Conservation (phyloP, 2,113 vertebrate species). For the Heteronetta atricapilla region DNA sequence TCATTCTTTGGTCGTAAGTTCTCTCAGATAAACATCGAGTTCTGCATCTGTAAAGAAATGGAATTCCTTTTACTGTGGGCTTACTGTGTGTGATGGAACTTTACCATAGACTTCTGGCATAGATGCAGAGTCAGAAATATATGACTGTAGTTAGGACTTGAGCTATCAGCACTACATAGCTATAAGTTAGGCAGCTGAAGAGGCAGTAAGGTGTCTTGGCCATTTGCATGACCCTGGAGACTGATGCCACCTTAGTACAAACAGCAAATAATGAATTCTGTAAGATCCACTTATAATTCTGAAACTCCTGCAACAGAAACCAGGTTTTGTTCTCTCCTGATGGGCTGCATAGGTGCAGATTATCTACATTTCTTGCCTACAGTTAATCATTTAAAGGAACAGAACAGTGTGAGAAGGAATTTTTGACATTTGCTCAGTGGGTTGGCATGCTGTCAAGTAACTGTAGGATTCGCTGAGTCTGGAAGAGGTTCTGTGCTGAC, state of each 20-base stretch:
- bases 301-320: neutral
- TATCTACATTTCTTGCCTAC: neutral
- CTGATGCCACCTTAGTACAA: neutral
- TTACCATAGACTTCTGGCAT: neutral
- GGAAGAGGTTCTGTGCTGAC: neutral
- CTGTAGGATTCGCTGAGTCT: neutral
- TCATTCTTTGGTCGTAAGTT: neutral
- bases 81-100: neutral
- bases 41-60: neutral
- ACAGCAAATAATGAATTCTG: neutral
- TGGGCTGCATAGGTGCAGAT: neutral
- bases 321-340: neutral
- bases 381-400: neutral
- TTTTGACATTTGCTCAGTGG: neutral
- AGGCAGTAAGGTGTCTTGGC: neutral
- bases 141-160: neutral
- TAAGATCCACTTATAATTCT: neutral
- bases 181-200: neutral
- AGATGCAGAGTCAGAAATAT: neutral
- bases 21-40: neutral
- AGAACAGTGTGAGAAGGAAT: neutral
- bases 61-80: neutral
- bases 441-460: constrained; percentile 21
- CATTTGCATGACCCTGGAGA: neutral
- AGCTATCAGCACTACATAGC: neutral